These are phyloP conservation scores for Orchesella cincta DNA, from an alignment of 1,140 invertebrate species.

Conservation along the genomic window DNA sequence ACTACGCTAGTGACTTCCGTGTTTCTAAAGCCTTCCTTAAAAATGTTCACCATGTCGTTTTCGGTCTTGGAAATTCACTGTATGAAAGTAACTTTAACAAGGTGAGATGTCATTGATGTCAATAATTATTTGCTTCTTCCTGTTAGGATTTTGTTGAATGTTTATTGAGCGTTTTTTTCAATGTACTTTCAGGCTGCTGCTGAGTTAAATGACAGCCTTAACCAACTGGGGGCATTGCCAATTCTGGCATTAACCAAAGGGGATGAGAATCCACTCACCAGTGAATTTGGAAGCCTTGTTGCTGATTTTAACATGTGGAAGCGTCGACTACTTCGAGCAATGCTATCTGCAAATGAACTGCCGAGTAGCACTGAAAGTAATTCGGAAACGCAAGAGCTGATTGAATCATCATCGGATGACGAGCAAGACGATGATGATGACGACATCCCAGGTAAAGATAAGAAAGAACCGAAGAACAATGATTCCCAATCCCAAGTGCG, in stretches of 20 bases:
- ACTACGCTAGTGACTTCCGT: constrained; percentile 63
- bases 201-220: constrained; percentile 59
- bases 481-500: not conserved
- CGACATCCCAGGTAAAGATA: no score
- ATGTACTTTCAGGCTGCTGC: no score
- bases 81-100: constrained; percentile 62
- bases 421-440: constrained; percentile 11
- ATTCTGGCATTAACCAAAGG: constrained; percentile 57
- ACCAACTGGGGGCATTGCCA: constrained; percentile 56
- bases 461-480: not conserved
- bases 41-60: constrained; percentile 61
- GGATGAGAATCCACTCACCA: constrained; percentile 58
- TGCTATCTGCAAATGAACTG: not conserved
- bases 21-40: constrained; percentile 60
- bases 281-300: constrained; percentile 57
- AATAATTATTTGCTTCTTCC: no score
- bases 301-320: constrained; percentile 55
- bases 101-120: no score
- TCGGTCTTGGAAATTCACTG: constrained; percentile 65
- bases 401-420: constrained; percentile 41
- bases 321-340: constrained; percentile 34
- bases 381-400: constrained; percentile 22
- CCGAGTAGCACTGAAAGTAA: not conserved
- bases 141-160: no score
- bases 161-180: no score